These are phyloP conservation scores for Micrastur ruficollis DNA, from an alignment of 2,797 vertebrate genomes.

Conservation along the genomic window DNA sequence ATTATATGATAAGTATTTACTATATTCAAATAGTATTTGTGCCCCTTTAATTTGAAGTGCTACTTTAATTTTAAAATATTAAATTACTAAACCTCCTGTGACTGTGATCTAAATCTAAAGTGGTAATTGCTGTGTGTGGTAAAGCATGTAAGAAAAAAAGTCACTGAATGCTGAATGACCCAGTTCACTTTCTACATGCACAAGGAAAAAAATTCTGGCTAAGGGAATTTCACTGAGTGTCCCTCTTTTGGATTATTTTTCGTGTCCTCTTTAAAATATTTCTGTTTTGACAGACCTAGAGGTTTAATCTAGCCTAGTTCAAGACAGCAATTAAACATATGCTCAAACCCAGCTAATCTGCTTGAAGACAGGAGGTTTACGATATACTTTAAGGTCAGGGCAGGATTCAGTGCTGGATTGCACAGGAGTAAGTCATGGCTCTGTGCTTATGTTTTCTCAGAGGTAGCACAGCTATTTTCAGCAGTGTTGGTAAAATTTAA, in stretches of 20 bases:
- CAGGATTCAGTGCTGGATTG: background rate
- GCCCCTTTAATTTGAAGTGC: slow-evolving; percentile 36
- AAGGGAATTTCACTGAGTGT: background rate
- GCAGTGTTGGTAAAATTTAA: background rate
- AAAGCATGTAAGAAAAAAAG: slow-evolving; percentile 12
- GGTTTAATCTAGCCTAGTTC: slow-evolving; percentile 1
- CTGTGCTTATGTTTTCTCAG: background rate
- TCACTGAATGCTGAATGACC: background rate
- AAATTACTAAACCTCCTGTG: slow-evolving; percentile 25
- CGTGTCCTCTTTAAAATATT: background rate
- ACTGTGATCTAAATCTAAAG: slow-evolving; percentile 29
- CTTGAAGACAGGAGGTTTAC: background rate
- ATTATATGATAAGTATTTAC: slow-evolving; percentile 30
- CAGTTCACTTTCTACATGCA: background rate
- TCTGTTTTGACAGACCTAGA: background rate
- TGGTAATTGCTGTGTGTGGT: background rate
- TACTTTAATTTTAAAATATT: slow-evolving; percentile 39
- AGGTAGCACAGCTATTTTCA: background rate
- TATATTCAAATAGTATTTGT: slow-evolving; percentile 1
- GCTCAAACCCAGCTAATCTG: slow-evolving; percentile 1
- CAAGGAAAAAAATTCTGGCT: background rate
- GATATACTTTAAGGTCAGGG: background rate
- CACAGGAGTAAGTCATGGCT: background rate
- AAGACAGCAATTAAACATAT: background rate
- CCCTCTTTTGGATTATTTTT: background rate